A percentile compares a stretch with the other conserved stretches of the same genome.
These are phyloP conservation scores for Amphipoea lucens DNA, from an alignment of 2,888 invertebrate genomes.

Conservation along the genomic window DNA sequence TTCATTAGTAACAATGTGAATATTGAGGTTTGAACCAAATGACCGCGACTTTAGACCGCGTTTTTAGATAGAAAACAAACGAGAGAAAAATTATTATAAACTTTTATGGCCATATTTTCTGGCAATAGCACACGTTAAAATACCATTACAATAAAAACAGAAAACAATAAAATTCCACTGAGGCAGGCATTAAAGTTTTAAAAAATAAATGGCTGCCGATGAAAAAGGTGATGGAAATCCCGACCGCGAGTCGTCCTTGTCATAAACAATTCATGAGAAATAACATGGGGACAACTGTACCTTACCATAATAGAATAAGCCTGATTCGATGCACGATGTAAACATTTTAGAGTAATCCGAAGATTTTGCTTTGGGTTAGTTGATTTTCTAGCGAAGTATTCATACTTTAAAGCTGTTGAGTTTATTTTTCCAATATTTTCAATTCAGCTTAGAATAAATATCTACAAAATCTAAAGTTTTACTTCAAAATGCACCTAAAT, in stretches of 20 bases:
- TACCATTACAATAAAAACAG: slow-evolving; percentile 40
- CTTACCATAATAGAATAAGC: slow-evolving; percentile 49
- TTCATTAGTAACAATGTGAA: neutral
- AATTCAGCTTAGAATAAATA: neutral
- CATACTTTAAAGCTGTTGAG: neutral
- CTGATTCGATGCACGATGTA: slow-evolving; percentile 8
- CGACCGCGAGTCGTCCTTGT: slow-evolving; percentile 42
- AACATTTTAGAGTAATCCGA: slow-evolving; percentile 34
- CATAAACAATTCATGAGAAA: slow-evolving; percentile 63
- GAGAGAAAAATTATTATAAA: neutral
- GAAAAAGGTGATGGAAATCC: slow-evolving; percentile 63
- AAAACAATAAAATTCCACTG: slow-evolving; percentile 17
- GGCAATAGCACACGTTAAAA: slow-evolving; percentile 28
- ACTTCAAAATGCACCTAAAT: too few relatives aligned
- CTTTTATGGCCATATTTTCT: slow-evolving; percentile 26
- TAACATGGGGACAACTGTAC: slow-evolving; percentile 32
- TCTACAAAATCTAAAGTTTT: too few relatives aligned
- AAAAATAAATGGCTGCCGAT: slow-evolving; percentile 65
- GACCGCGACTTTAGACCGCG: too few relatives aligned
- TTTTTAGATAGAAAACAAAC: neutral
- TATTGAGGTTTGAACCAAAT: neutral
- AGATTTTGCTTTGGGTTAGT: slow-evolving; percentile 22
- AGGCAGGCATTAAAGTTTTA: slow-evolving; percentile 33
- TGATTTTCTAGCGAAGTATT: slow-evolving; percentile 4
- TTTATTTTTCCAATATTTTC: neutral